A percentile compares a stretch with the other conserved stretches of the same genome.
phyloP scores from a whole-genome alignment of 64 coral and sea anemone species.

The Stichodactyla helianthus region DNA sequence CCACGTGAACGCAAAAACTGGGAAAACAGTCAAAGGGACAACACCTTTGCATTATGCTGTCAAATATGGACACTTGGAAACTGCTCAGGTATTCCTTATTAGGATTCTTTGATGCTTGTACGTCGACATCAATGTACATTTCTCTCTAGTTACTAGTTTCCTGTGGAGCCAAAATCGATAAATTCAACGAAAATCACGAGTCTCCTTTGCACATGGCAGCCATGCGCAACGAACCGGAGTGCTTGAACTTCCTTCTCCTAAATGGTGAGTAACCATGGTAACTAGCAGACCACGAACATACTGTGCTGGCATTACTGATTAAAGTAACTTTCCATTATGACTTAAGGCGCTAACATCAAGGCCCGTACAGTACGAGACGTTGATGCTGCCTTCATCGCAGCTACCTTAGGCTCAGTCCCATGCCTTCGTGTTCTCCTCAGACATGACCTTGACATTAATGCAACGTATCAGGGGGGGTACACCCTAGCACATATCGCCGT shows the following conservation, averaged over 20 bases:
- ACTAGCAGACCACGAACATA: not conserved
- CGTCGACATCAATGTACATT: not conserved
- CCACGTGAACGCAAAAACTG: slow-evolving; percentile 41
- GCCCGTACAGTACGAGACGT: slow-evolving; percentile 36
- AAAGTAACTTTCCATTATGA: not conserved
- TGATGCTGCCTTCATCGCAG: slow-evolving; percentile 26
- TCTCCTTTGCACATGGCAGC: slow-evolving; percentile 49
- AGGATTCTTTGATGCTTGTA: not conserved
- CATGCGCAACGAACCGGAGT: slow-evolving; percentile 45
- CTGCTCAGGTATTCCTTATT: slow-evolving; percentile 8
- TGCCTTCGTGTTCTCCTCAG: slow-evolving; percentile 41
- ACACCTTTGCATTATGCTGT: slow-evolving; percentile 50
- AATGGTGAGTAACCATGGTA: slow-evolving; percentile 25
- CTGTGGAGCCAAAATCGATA: slow-evolving; percentile 42
- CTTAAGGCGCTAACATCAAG: slow-evolving; percentile 43
- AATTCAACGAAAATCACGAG: slow-evolving; percentile 29
- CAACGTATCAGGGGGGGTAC: slow-evolving; percentile 39
- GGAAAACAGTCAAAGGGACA: slow-evolving; percentile 27
- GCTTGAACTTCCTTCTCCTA: slow-evolving; percentile 48
- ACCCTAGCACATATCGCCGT: slow-evolving; percentile 40
- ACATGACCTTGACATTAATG: slow-evolving; percentile 49
- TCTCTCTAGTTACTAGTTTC: not conserved
- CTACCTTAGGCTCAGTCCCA: slow-evolving; percentile 37
- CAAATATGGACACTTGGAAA: slow-evolving; percentile 29
- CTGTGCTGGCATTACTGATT: not conserved